Evolutionary conservation across 2,113 vertebrate species (phyloP).

Genomic region (Mormyrus lacerda): DNA sequence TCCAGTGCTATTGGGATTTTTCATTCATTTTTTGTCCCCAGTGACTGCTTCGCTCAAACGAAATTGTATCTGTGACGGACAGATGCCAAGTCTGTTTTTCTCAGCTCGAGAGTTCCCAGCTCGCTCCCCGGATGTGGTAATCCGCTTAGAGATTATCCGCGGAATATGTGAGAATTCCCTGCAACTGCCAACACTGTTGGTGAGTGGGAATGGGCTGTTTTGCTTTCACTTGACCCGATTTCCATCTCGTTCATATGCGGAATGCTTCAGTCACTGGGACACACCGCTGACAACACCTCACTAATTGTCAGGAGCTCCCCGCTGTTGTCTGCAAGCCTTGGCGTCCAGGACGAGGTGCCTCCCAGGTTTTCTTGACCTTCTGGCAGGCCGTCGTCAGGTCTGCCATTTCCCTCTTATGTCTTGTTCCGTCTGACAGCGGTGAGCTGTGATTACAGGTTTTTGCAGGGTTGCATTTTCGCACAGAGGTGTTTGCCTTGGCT

Average conservation of each 20-base stretch:
- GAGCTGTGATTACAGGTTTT: conserved; percentile 33
- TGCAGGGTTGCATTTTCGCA: conserved; percentile 30
- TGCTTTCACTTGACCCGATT: background rate
- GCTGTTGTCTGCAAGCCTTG: background rate
- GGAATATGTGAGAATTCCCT: background rate
- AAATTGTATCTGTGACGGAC: background rate
- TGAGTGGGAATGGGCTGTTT: background rate
- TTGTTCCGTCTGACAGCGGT: conserved; percentile 16
- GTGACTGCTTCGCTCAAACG: background rate
- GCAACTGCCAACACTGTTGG: background rate
- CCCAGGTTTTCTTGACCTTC: background rate
- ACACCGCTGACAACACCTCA: no score
- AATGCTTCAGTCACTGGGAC: background rate
- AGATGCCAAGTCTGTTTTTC: background rate
- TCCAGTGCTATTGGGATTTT: background rate
- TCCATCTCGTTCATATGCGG: background rate
- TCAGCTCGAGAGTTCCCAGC: background rate
- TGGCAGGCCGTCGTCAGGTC: background rate
- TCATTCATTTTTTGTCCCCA: background rate
- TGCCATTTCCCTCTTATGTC: background rate
- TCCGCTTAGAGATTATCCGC: conserved; percentile 7
- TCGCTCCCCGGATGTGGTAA: background rate
- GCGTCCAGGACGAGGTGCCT: background rate
- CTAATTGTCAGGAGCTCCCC: background rate
- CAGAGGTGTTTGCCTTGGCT: conserved; percentile 18